Evolutionary conservation across 2,797 vertebrate genomes (phyloP).

Genomic region (Euthynnus affinis): DNA sequence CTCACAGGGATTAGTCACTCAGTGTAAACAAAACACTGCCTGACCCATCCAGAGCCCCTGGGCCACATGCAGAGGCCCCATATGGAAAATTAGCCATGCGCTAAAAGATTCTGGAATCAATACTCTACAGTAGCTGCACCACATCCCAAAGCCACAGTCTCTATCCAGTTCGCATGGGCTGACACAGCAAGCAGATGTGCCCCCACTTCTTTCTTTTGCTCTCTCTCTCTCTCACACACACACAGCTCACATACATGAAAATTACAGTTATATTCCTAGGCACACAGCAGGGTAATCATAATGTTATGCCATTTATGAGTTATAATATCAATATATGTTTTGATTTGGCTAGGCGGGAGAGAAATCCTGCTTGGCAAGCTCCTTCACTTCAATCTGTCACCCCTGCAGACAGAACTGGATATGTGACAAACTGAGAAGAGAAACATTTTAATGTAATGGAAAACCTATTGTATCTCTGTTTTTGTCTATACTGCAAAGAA

Average conservation of each 20-base stretch:
- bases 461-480: slow-evolving; percentile 38
- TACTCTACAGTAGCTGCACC: slow-evolving; percentile 73
- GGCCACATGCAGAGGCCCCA: slow-evolving; percentile 68
- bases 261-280: slow-evolving; percentile 11
- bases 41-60: slow-evolving; percentile 54
- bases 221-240: not conserved
- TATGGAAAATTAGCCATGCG: slow-evolving; percentile 77
- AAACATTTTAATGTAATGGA: slow-evolving; percentile 38
- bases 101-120: slow-evolving; percentile 82
- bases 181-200: slow-evolving; percentile 60
- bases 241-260: slow-evolving; percentile 40
- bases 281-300: slow-evolving; percentile 44
- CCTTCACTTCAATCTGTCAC: slow-evolving; percentile 39
- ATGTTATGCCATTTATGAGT: slow-evolving; percentile 39
- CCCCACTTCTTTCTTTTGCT: not conserved
- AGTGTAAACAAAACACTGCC: slow-evolving; percentile 70
- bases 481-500: slow-evolving; percentile 39
- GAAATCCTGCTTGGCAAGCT: slow-evolving; percentile 49
- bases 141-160: slow-evolving; percentile 58
- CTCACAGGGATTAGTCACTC: slow-evolving; percentile 63
- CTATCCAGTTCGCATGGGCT: slow-evolving; percentile 54
- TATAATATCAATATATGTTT: slow-evolving; percentile 55
- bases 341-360: slow-evolving; percentile 41
- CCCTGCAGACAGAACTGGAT: slow-evolving; percentile 30
- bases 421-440: slow-evolving; percentile 39